Percentiles rank a stretch among this genome's conserved stretches.
These are phyloP conservation scores for Oriolus oriolus DNA, from an alignment of 2,113 vertebrate species.

Conservation along the genomic window DNA sequence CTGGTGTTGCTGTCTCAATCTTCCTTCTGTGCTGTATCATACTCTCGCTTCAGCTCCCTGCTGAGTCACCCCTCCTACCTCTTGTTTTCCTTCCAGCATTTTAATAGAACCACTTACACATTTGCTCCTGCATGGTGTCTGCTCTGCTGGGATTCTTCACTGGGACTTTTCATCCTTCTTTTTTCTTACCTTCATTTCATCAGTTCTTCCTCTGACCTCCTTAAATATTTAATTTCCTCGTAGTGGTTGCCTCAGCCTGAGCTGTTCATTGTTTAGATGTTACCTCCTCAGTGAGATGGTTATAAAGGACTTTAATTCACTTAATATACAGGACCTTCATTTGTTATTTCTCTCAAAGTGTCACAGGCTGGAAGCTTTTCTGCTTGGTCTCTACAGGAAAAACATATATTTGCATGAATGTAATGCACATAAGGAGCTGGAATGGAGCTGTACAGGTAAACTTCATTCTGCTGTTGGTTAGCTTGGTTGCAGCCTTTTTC, in stretches of 20 bases:
- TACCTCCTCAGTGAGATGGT: not conserved
- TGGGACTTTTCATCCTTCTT: not conserved
- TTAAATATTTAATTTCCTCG: not conserved
- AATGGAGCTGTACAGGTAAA: not conserved
- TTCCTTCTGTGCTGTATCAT: not conserved
- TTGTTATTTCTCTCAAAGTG: not conserved
- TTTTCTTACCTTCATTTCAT: not conserved
- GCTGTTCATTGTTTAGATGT: not conserved
- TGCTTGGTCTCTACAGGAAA: not conserved
- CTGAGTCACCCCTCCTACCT: conserved; percentile 38
- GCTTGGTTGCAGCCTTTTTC: not conserved
- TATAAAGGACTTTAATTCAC: not conserved
- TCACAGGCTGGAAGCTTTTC: not conserved
- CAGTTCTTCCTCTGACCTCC: not conserved
- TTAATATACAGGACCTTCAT: not conserved
- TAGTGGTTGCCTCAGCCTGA: not conserved
- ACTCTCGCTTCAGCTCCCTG: not conserved
- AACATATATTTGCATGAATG: not conserved
- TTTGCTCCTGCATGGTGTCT: not conserved
- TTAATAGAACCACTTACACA: not conserved
- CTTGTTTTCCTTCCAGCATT: conserved; percentile 9
- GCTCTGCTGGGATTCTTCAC: not conserved
- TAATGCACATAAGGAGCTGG: not conserved
- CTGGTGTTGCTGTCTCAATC: not conserved
- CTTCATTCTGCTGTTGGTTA: not conserved